Base-by-base conservation (phyloP, 2,888 invertebrate genomes). In the Agrochola lychnidis region DNA sequence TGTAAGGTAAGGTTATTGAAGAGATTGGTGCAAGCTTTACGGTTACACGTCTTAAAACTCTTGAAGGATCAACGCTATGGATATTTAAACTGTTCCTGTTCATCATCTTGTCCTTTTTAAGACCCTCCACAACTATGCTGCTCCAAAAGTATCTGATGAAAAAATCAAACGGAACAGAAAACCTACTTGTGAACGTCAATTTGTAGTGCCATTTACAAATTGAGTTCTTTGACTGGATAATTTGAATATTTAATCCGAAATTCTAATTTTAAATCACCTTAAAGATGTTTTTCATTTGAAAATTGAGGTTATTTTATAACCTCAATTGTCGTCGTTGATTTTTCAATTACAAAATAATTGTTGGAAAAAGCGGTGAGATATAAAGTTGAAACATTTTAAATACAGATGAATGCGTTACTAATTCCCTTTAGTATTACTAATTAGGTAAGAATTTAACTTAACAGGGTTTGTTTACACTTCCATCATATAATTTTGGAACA, bases 1-100 rank as follows among this genome's bases (percentile, higher is more conserved):
- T 0, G 97, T 97, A 56, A 97, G 98, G 97, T 97, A n/a, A 68
- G 19, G 12, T 40, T 16, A 16, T 36, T 53, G 51, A 68, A 36
- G 22, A n/a, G 16, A 16, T 36, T n/a, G 16, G 3, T 67, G 48
- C 4, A 4, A 30, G 7, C 12, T 2, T 22, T 10, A 22, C 9
- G 5, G 22, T 36, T 51, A 40, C 22, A 12, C 36, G 7, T 22
- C 12, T 12, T 59, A 25, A n/a, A n/a, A 56, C n/a, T 62, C 19
- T 22, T 30, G 22, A 30, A 30, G 22, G 9, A 36, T 22, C 51
- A 67, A n/a, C 0, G 51, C 0, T 14, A 22, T 51, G 3, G 9
- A 5, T 48, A 5, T 22, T 19, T 3, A 12, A 12, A 62, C 36
- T 51, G 36, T 14, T n/a, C 5, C 2, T 67, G 36, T 36, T 48